Conservation (phyloP, 2,888 invertebrate species). For the Tetragonisca angustula region DNA sequence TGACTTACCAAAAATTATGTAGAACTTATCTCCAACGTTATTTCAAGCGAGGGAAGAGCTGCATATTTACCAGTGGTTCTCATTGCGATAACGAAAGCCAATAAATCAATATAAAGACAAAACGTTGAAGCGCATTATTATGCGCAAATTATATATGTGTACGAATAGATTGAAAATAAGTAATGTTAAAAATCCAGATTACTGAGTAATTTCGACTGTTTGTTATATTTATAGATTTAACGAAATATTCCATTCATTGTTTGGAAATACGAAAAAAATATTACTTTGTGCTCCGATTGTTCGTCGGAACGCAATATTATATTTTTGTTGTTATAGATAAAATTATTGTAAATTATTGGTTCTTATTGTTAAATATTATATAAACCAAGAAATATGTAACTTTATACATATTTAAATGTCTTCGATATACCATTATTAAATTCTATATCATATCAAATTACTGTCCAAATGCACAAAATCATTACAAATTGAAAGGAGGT, state of each 20-base stretch:
- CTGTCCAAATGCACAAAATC: constrained; percentile 17
- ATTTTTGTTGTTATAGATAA: neutral
- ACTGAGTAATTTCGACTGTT: neutral
- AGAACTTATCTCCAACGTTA: constrained; percentile 50
- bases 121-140: neutral
- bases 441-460: constrained; percentile 32
- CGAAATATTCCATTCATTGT: neutral
- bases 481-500: constrained; percentile 38
- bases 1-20: constrained; percentile 48
- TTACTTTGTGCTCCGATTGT: neutral
- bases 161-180: neutral
- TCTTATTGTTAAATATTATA: neutral
- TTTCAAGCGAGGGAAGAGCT: constrained; percentile 53
- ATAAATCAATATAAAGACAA: constrained; percentile 28
- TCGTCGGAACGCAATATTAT: neutral
- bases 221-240: neutral
- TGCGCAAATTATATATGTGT: neutral
- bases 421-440: neutral
- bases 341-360: neutral
- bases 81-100: constrained; percentile 27
- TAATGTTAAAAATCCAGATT: neutral
- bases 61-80: constrained; percentile 71
- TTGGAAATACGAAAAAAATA: neutral
- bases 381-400: neutral
- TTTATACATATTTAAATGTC: neutral